Percentiles rank a stretch among this genome's conserved stretches.
Conservation (phyloP, 2,888 invertebrate genomes). For the Rhagonycha lutea region DNA sequence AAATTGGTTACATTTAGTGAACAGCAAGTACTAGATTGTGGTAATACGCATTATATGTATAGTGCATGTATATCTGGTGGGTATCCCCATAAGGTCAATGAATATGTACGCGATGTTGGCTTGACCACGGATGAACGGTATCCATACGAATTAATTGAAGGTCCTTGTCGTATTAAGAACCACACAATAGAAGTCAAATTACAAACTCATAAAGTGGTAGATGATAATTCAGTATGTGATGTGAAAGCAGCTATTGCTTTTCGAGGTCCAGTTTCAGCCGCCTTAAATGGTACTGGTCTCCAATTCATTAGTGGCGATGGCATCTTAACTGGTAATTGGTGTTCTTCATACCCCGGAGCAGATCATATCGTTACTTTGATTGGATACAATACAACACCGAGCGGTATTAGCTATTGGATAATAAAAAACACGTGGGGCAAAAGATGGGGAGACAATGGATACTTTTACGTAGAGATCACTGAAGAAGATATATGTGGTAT, state of each 20-base stretch:
- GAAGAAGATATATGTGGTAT: conserved; percentile 76
- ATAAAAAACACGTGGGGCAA: conserved; percentile 87
- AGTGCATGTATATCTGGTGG: conserved; percentile 85
- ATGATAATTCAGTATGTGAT: conserved; percentile 70
- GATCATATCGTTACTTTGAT: conserved; percentile 88
- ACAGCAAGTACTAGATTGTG: conserved; percentile 89
- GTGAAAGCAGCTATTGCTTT: conserved; percentile 80
- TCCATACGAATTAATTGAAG: conserved; percentile 80
- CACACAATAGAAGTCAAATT: conserved; percentile 76
- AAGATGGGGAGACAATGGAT: conserved; percentile 83
- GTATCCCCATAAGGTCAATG: conserved; percentile 80
- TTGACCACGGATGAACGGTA: conserved; percentile 83
- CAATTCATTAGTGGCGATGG: too few relatives aligned
- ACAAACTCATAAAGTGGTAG: conserved; percentile 77
- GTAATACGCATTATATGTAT: fast-evolving
- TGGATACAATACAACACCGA: conserved; percentile 77
- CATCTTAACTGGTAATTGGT: too few relatives aligned
- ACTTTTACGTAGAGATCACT: conserved; percentile 87
- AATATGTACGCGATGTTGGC: conserved; percentile 84
- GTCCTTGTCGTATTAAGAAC: conserved; percentile 72
- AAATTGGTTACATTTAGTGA: conserved; percentile 83
- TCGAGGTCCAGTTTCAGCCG: conserved; percentile 83
- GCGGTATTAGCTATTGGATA: conserved; percentile 81
- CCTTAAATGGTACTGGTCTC: conserved; percentile 70
- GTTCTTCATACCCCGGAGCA: conserved; percentile 64